Percentiles rank a stretch among this genome's conserved stretches.
Evolutionary conservation across 2,113 vertebrate species (phyloP).

Genomic region (Felis catus): DNA sequence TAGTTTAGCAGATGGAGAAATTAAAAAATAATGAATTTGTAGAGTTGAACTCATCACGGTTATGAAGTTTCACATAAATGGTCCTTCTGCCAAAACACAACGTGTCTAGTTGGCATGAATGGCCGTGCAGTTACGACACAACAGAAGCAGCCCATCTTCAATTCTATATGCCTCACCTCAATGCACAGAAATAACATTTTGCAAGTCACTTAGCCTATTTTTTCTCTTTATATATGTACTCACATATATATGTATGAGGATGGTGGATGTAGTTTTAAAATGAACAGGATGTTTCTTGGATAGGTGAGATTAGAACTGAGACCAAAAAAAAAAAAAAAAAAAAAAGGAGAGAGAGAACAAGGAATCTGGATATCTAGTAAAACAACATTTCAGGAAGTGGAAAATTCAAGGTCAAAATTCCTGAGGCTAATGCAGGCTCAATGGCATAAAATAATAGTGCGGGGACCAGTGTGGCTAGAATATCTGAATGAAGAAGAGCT

Average conservation of each 20-base stretch:
- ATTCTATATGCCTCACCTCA: not conserved
- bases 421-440: not conserved
- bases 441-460: not conserved
- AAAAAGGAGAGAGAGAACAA: not conserved
- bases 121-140: not conserved
- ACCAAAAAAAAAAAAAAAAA: no score
- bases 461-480: not conserved
- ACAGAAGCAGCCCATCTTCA: not conserved
- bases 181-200: not conserved
- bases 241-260: not conserved
- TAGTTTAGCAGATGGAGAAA: constrained; percentile 50
- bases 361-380: not conserved
- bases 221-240: not conserved
- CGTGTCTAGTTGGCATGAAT: not conserved
- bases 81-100: constrained; percentile 26
- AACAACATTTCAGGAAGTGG: not conserved
- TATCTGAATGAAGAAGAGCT: not conserved
- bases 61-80: constrained; percentile 55
- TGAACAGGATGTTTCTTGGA: not conserved
- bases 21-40: constrained; percentile 64
- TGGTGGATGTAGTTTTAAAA: not conserved
- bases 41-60: constrained; percentile 49
- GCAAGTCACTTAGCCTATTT: not conserved
- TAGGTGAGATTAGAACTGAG: not conserved
- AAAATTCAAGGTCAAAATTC: not conserved